These are phyloP conservation scores for Dysidea cf. avara DNA, from an alignment of 37 sponge, comb jelly and placozoan species.

Conservation along the genomic window DNA sequence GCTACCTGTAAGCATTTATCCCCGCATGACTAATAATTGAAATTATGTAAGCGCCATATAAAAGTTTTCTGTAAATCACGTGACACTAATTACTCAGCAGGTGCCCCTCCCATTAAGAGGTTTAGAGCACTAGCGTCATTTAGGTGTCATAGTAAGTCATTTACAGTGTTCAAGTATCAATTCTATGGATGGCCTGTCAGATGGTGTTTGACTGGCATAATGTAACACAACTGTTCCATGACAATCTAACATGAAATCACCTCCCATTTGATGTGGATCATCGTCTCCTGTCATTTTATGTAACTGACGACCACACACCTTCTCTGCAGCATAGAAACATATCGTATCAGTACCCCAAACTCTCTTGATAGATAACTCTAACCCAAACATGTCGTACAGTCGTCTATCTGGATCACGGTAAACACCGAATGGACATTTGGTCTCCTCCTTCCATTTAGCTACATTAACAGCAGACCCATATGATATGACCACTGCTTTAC, in stretches of 20 bases:
- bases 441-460: constrained; percentile 17
- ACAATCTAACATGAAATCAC: constrained; percentile 58
- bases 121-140: no score
- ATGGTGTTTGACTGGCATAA: constrained; percentile 33
- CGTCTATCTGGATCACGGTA: constrained; percentile 12
- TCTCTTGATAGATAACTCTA: constrained; percentile 12
- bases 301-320: constrained; percentile 1
- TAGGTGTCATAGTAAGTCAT: no score
- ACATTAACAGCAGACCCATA: background rate
- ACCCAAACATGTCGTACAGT: constrained; percentile 51
- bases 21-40: no score
- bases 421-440: constrained; percentile 4
- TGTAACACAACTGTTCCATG: constrained; percentile 41
- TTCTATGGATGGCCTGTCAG: constrained; percentile 53
- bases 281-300: constrained; percentile 35
- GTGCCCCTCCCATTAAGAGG: no score
- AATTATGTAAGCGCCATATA: no score
- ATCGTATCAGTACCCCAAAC: constrained; percentile 40
- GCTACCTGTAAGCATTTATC: no score
- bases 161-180: constrained; percentile 13
- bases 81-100: no score
- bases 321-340: constrained; percentile 41
- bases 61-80: no score
- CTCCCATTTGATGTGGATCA: constrained; percentile 60
- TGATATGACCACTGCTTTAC: constrained; percentile 19